Evolutionary conservation across 2,113 vertebrate species (phyloP).

Genomic region (Scatophagus argus): DNA sequence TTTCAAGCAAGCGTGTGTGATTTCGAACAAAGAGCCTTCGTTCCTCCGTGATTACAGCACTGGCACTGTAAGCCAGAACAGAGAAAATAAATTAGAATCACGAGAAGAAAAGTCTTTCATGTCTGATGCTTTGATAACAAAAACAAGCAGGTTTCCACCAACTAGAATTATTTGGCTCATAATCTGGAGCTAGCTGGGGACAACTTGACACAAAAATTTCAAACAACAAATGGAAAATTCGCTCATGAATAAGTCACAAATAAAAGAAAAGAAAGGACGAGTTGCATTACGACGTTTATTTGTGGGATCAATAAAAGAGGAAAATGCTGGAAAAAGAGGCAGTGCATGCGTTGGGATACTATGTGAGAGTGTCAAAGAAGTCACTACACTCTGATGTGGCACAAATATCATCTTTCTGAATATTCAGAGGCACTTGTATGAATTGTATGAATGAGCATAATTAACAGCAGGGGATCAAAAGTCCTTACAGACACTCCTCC

Average conservation of each 20-base stretch:
- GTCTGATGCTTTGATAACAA: constrained; percentile 76
- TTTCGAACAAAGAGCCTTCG: constrained; percentile 65
- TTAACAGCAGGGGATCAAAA: constrained; percentile 41
- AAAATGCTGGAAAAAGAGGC: constrained; percentile 1
- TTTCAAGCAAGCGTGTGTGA: constrained; percentile 24
- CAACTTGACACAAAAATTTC: constrained; percentile 53
- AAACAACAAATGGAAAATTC: constrained; percentile 41
- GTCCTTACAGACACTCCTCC: constrained; percentile 32
- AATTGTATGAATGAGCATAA: constrained; percentile 55
- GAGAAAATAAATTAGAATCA: constrained; percentile 72
- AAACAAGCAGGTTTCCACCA: constrained; percentile 68
- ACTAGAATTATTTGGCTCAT: constrained; percentile 59
- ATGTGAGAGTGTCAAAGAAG: constrained; percentile 17
- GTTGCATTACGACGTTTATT: constrained; percentile 44
- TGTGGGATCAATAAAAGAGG: constrained; percentile 36
- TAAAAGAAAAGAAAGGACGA: constrained; percentile 17
- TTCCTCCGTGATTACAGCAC: constrained; percentile 73
- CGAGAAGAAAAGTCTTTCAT: constrained; percentile 73
- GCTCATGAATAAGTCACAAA: constrained; percentile 55
- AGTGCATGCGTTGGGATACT: not conserved
- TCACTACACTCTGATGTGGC: constrained; percentile 8
- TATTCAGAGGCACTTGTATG: constrained; percentile 35
- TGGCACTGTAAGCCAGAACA: constrained; percentile 67
- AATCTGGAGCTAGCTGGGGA: constrained; percentile 44
- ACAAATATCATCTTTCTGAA: constrained; percentile 42